Base-by-base conservation (phyloP, 1,140 invertebrate genomes). In the Diorhabda elongata region DNA sequence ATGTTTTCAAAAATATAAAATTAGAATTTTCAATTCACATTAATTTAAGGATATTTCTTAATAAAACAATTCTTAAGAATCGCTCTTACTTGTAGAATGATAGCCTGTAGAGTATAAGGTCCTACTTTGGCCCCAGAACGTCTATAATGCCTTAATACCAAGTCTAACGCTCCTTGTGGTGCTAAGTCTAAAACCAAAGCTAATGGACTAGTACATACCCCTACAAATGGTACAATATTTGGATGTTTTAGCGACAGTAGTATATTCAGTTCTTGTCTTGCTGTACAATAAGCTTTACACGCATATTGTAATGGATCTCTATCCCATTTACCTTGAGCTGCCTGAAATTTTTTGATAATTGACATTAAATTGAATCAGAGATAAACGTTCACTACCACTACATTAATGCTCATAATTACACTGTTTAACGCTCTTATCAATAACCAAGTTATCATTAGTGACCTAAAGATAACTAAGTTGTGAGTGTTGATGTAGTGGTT, bases 201-300 rank as follows among this genome's bases (percentile, higher is more conserved):
- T n/a, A 99, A 80, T 0, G 97, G 97, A 74, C 89, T 90, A 2
- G 90, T 90, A 73, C 91, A 95, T 61, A 93, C 91, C 0, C 95
- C 97, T 43, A 98, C 87, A 44, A 98, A 85, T 7, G 95, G 93
- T 43, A 98, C 93, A 73, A 98, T 96, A 83, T 98, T 92, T 2
- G 91, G 83, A 83, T 99, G 97, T 42, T 90, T 86, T 11, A 99
- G 84, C 3, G 90, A 90, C 7, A 93, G 81, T 5, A 99, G 82
- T 60, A 99, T 96, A 74, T 92, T 92, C 66, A 98, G 82, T 82
- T 99, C 97, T 82, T 98, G 96, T 45, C 97, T 84, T 3, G 96
- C 95, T 0, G 91, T 97, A 81, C 91, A 96, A 83, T 99, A 99
- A 0, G 97, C 95, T 79, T 96, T 92, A 77, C 94, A 97, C 2